Evolutionary conservation across 2,797 vertebrate genomes (phyloP).

Genomic region (Chiropotes sagulatus): DNA sequence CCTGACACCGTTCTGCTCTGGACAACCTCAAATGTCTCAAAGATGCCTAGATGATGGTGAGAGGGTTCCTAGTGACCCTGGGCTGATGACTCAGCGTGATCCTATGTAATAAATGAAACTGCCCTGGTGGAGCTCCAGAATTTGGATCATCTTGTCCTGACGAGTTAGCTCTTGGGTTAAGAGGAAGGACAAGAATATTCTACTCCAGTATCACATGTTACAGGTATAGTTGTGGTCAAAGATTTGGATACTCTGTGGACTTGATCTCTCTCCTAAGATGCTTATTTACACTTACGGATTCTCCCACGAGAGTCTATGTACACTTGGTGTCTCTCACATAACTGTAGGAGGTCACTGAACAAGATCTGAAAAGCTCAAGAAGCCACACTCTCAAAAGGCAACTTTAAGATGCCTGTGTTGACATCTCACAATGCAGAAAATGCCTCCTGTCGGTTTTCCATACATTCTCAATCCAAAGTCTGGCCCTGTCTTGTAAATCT

Average conservation of each 20-base stretch:
- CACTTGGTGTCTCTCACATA: background rate
- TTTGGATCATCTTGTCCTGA: background rate
- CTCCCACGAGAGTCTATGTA: no score
- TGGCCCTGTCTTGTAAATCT: background rate
- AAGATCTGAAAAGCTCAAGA: no score
- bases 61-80: background rate
- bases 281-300: no score
- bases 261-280: no score
- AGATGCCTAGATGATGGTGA: background rate
- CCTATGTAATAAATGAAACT: background rate
- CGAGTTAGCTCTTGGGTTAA: background rate
- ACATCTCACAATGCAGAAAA: background rate
- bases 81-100: background rate
- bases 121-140: background rate
- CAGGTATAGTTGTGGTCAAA: no score
- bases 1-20: background rate
- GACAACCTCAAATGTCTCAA: background rate
- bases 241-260: no score
- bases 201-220: no score
- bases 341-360: background rate
- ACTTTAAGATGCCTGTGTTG: background rate
- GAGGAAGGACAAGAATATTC: background rate
- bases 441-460: no score
- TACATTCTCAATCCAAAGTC: background rate
- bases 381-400: background rate